These are phyloP conservation scores for Zoanthus sociatus DNA, from an alignment of 92 coral and sea anemone species.

Conservation along the genomic window DNA sequence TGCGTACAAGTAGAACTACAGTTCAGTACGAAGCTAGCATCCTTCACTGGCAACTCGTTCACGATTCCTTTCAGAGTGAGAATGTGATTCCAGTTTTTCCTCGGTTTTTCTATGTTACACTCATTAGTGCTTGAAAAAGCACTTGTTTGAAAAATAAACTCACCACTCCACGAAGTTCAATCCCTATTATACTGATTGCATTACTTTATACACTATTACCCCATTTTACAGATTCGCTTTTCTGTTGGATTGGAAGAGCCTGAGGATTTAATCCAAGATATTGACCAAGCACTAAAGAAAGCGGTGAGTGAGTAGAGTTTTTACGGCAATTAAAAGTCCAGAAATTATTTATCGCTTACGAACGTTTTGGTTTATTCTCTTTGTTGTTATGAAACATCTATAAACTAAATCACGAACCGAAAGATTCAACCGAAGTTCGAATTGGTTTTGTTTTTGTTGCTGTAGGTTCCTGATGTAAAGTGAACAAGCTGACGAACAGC, in stretches of 20 bases:
- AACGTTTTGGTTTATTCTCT: not conserved
- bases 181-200: not conserved
- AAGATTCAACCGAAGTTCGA: not conserved
- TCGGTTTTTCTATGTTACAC: no score
- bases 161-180: not conserved
- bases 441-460: not conserved
- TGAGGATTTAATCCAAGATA: constrained; percentile 85
- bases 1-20: no score
- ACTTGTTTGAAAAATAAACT: not conserved
- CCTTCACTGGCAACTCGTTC: no score
- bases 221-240: constrained; percentile 80
- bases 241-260: constrained; percentile 93
- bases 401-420: not conserved
- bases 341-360: not conserved
- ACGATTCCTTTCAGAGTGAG: no score
- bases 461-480: constrained; percentile 12
- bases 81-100: no score
- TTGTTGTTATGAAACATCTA: not conserved
- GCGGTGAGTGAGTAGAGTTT: constrained; percentile 67
- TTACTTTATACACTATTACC: not conserved
- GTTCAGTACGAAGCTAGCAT: no score
- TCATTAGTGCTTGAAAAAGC: no score
- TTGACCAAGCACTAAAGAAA: constrained; percentile 85
- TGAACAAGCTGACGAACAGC: not conserved
- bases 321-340: not conserved